Percentiles rank a stretch among this genome's conserved stretches.
phyloP scores from a whole-genome alignment of 1,140 invertebrate species.

The Daktulosphaira vitifoliae region DNA sequence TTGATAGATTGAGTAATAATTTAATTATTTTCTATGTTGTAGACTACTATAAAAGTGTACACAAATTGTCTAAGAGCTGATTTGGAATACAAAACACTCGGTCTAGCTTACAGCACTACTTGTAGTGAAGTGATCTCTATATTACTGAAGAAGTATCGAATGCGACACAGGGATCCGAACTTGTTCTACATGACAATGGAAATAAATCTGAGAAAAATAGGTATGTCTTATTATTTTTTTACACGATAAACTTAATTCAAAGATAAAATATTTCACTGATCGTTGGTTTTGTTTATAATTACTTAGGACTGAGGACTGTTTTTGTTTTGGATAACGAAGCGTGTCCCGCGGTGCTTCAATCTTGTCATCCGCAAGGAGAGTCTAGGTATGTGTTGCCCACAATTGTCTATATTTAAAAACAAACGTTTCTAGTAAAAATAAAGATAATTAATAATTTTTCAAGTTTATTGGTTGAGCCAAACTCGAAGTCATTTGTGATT shows the following conservation, averaged over 20 bases:
- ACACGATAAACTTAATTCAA: no score
- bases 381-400: conserved; percentile 51
- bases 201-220: conserved; percentile 66
- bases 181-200: conserved; percentile 92
- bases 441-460: no score
- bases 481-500: no score
- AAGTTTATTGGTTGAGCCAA: no score
- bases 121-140: conserved; percentile 75
- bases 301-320: conserved; percentile 62
- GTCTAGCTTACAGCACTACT: conserved; percentile 74
- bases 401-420: no score
- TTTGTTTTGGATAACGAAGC: conserved; percentile 80
- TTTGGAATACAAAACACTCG: conserved; percentile 87
- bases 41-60: conserved; percentile 87
- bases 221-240: conserved; percentile 28
- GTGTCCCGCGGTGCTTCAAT: conserved; percentile 75
- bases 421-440: no score
- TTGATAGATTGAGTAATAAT: no score
- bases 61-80: conserved; percentile 77
- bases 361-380: conserved; percentile 82
- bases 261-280: no score
- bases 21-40: conserved; percentile 47
- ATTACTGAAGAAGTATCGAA: conserved; percentile 79
- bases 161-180: conserved; percentile 81
- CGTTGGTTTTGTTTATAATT: neutral